Evolutionary conservation across 2,113 vertebrate genomes (phyloP).

Genomic region (Alosa alosa): DNA sequence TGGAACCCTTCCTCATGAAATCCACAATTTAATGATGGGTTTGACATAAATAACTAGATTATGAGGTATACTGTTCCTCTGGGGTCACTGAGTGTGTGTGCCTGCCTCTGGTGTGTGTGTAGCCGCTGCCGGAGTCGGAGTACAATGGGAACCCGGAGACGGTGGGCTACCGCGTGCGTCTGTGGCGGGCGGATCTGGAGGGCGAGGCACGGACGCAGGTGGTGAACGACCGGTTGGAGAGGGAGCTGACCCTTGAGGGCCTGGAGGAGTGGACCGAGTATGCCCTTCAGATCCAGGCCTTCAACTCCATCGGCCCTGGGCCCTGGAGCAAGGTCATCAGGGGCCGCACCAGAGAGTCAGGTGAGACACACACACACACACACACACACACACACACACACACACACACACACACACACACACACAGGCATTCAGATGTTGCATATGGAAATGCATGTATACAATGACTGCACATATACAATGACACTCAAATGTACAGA

Average conservation of each 20-base stretch:
- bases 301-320: constrained; percentile 89
- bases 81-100: not conserved
- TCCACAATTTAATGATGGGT: not conserved
- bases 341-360: constrained; percentile 83
- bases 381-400: not conserved
- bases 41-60: not conserved
- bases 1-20: not conserved
- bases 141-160: constrained; percentile 90
- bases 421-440: constrained; percentile 6
- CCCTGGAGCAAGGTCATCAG: constrained; percentile 83
- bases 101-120: not conserved
- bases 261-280: constrained; percentile 89
- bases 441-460: not conserved
- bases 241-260: constrained; percentile 79
- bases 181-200: constrained; percentile 70
- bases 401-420: constrained; percentile 4
- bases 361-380: constrained; percentile 62
- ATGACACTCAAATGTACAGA: not conserved
- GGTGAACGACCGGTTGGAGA: constrained; percentile 68
- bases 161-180: constrained; percentile 82
- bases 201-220: constrained; percentile 59
- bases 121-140: constrained; percentile 83
- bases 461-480: not conserved
- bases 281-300: constrained; percentile 86
- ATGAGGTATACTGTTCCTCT: not conserved